Evolutionary conservation across 2,888 invertebrate species (phyloP), one percentile per base, ranked within the genome.

Genomic region (Lasiommata megera): DNA sequence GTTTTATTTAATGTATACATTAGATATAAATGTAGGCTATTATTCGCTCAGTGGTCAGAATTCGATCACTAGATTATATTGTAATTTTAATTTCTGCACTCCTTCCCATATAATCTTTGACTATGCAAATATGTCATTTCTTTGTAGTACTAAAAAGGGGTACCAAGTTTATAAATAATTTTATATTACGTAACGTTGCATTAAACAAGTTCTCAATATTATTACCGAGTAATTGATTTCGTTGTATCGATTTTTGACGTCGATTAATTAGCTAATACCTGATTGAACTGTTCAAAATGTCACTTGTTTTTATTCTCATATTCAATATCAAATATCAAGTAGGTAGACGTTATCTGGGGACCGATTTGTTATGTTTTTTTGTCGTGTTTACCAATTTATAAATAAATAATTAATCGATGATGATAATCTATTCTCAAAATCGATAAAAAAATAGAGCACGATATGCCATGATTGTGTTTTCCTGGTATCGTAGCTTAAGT

Each of bases 321-420:
- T 47, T 38, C 46, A 54, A 47, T 54, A 28, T 54, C 54, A 37
- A 54, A 46, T 54, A 14, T 36, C 53, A 44, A 37, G 28, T 23
- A 29, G 46, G 29, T 28, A 17, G 37, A 38, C 12, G 17, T 47
- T 54, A 47, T 54, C 54, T 46, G 29, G 9, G 12, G 12, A 47
- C 46, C 46, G 54, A 54, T 56, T 50, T 36, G 56, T 56, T 48
- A 50, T 50, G 43, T 56, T 36, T 50, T 40, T 50, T 36, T 34
- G 34, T 11, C 14, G 9, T 17, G 31, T 31, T 17, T 17, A 52
- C 40, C 29, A 28, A 31, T 52, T 52, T 41, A 31, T 40, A 29
- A 38, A 31, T 40, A 29, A 38, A 40, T 51, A 51, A 48, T 38
- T 43, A 43, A 51, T 50, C 38, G 12, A 38, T 28, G 37, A n/a